Base-by-base conservation (phyloP, 2,113 vertebrate genomes). In the Eira barbara region DNA sequence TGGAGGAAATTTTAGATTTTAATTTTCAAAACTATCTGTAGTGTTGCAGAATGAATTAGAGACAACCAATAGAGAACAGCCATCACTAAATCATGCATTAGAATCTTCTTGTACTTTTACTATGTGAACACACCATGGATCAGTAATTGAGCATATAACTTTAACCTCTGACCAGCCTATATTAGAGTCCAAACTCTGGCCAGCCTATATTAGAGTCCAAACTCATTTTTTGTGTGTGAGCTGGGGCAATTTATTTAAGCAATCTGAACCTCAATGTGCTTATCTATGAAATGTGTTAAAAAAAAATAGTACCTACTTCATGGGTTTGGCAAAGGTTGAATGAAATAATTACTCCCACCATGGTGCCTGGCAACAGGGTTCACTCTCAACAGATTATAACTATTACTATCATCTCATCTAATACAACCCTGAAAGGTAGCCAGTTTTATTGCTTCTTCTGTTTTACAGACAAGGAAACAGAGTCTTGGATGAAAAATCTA, bases 31-130 rank as follows among this genome's bases (percentile, higher is more conserved):
- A 92, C 17, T n/a, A 45, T 79, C 47, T 67, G 25, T 63, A 76
- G 29, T 89, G 52, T 93, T 97, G 23, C 25, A 82, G 95, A 92
- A 79, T 42, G 12, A 25, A 80, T 82, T 96, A 74, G 76, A 96
- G 80, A 91, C 27, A 74, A 74, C 31, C 20, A 83, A 52, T 15
- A 71, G 55, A 91, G 23, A 71, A 23, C 52, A 92, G n/a, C 23
- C 59, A 76, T 93, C 47, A 17, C 21, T 49, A 81, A 81, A 95
- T 3, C 18, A 5, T 20, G 25, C 39, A 36, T 74, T 67, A 52
- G 29, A 94, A 89, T 76, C 27, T 29, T 89, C 65, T 94, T 89
- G 29, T 42, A 82, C 36, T 88, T 96, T 91, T 61, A 65, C 78
- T 73, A 61, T 39, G 17, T n/a, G 45, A 95, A 67, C 31, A 69